Evolutionary conservation across 2,797 vertebrate species (phyloP).

Genomic region (Microtus agrestis): DNA sequence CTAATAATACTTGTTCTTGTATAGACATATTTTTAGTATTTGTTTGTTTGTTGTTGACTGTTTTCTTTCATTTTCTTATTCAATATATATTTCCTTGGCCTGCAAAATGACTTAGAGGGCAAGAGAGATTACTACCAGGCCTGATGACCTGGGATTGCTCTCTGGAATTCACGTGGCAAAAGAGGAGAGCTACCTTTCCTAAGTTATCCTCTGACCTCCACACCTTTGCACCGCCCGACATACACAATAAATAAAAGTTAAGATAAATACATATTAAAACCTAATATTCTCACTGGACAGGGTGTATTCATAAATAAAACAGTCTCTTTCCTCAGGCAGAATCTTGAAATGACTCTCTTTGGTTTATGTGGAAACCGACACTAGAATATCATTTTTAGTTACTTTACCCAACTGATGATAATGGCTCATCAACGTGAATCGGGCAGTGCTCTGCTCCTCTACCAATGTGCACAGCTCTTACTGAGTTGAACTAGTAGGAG

Average conservation of each 20-base stretch:
- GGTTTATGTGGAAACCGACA: neutral
- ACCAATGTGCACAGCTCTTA: neutral
- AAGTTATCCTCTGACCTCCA: neutral
- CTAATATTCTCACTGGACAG: neutral
- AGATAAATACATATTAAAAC: neutral
- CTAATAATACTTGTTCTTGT: neutral
- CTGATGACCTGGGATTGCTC: neutral
- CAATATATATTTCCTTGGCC: conserved; percentile 11
- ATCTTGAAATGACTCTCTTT: neutral
- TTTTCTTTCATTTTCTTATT: neutral
- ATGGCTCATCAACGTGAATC: neutral
- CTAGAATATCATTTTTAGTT: conserved; percentile 19
- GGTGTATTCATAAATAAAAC: neutral
- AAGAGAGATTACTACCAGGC: neutral
- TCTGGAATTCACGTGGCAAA: neutral
- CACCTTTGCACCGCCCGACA: neutral
- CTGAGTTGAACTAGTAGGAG: neutral
- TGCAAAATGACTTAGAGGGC: neutral
- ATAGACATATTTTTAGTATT: neutral
- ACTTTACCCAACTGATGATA: conserved; percentile 3
- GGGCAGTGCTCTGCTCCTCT: neutral
- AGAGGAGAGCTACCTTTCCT: neutral
- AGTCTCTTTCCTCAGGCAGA: neutral
- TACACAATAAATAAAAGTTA: neutral
- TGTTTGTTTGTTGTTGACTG: neutral